Evolutionary conservation across 2,888 invertebrate genomes (phyloP), one percentile per base, ranked within the genome.

Genomic region (Latrodectus elegans): DNA sequence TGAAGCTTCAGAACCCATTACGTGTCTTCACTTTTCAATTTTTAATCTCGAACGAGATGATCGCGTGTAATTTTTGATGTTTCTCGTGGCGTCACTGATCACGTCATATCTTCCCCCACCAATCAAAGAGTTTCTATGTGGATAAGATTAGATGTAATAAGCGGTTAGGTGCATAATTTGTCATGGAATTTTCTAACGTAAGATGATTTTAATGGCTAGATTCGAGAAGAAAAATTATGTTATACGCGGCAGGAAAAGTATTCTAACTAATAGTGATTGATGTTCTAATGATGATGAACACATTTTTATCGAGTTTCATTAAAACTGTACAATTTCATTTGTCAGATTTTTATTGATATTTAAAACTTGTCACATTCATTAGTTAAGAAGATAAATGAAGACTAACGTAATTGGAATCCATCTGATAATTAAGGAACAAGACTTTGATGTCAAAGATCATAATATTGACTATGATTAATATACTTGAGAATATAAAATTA

Each of bases 151-250:
- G 65, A 17, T 67, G 67, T 81, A 81, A 81, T 81, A 81, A 81
- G 65, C 81, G 67, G 81, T 73, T 67, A 74, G 73, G 81, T 74
- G 52, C 38, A 52, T 67, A 74, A 81, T 81, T 72, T 65, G 74
- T 81, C 81, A 68, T 17, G 74, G 0, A 26, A 53, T 14, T 38
- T 64, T 74, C 73, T 74, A 38, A 52, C 74, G 15, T 17, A 52
- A 81, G 74, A 81, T 81, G 81, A 74, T 81, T 81, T 81, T 81
- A 81, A 81, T 81, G 81, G 73, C 73, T 22, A 26, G n/a, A 26
- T 17, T 67, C 10, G 15, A 77, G n/a, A 67, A 77, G 76, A 74
- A 38, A 81, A 67, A 60, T 80, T 80, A 72, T 71, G 72, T 17
- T 64, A n/a, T 10, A 64, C 15, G 38, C 8, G 10, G 22, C 22